Percentiles rank a stretch among this genome's conserved stretches.
These are phyloP conservation scores for Psilanteris sp. DNA, from an alignment of 1,140 invertebrate genomes.

Conservation along the genomic window DNA sequence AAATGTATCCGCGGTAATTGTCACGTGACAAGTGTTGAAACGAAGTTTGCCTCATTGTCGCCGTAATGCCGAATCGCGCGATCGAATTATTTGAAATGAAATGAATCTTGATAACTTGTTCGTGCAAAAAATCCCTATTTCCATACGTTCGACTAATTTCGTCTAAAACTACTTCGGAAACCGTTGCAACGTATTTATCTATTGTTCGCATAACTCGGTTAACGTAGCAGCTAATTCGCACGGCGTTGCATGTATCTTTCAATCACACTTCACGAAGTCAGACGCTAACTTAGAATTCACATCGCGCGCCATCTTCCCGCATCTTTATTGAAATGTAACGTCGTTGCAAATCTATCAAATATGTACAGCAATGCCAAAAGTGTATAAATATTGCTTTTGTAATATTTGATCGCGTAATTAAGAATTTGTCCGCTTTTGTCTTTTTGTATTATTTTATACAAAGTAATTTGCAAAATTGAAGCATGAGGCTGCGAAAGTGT, in stretches of 20 bases:
- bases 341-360: conserved; percentile 31
- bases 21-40: too few species aligned
- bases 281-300: conserved; percentile 27
- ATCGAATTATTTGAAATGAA: too few species aligned
- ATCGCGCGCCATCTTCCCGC: background rate
- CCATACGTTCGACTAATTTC: conserved; percentile 18
- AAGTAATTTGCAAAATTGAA: too few species aligned
- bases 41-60: too few species aligned
- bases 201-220: conserved; percentile 48
- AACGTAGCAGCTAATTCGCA: conserved; percentile 32
- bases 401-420: too few species aligned
- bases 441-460: too few species aligned
- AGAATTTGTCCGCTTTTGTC: too few species aligned
- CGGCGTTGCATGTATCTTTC: conserved; percentile 32
- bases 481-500: too few species aligned
- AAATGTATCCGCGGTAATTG: too few species aligned
- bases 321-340: conserved; percentile 11
- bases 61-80: too few species aligned
- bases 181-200: conserved; percentile 41
- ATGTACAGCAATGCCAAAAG: conserved; percentile 7
- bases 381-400: too few species aligned
- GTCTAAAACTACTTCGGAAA: conserved; percentile 7
- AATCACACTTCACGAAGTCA: conserved; percentile 36
- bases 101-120: too few species aligned
- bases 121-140: conserved; percentile 8